Base-by-base conservation (phyloP, 2,113 vertebrate genomes). In the Gavialis gangeticus region DNA sequence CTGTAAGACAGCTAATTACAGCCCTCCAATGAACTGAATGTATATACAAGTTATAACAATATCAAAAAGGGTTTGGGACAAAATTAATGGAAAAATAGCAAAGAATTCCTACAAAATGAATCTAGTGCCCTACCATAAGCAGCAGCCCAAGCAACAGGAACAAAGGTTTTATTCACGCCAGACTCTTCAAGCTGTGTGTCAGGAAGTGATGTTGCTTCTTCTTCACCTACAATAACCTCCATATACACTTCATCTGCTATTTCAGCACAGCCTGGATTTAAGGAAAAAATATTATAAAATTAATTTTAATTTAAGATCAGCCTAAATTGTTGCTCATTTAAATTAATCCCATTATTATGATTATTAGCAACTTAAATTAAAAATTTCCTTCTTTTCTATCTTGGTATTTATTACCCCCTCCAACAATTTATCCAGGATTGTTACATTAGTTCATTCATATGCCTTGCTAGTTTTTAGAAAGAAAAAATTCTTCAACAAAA, bases 171-270 rank as follows among this genome's bases (percentile, higher is more conserved):
- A 97, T 98, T 99, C 95, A 98, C 97, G 28, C 96, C 93, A 64
- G 98, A 95, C 83, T 98, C 98, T 93, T 99, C 98, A 46, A 98
- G 95, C 84, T 98, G 98, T 6, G 97, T 96, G 78, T 99, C 98
- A 76, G 98, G 97, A 87, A 98, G 97, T 9, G 96, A 97, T 85
- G 98, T 96, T 78, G 98, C 98, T 94, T 98, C 98, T 95, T 98
- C 98, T 97, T 99, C 98, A 81, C 98, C 98, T 94, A 99, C 98
- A 96, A 98, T 98, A 96, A 99, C 98, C 97, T 98, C 98, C 98
- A 99, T 99, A 96, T 98, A 99, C 91, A 99, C 98, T 98, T 99
- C 99, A 97, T 99, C 98, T 93, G 98, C 98, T 98, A 99, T 98
- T 98, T 99, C 98, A 91, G 98, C 97, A 88, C 98, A 98, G 96